Evolutionary conservation across 2,797 vertebrate species (phyloP), one percentile per base, ranked within the genome.

Genomic region (Euphonia xanthogaster): DNA sequence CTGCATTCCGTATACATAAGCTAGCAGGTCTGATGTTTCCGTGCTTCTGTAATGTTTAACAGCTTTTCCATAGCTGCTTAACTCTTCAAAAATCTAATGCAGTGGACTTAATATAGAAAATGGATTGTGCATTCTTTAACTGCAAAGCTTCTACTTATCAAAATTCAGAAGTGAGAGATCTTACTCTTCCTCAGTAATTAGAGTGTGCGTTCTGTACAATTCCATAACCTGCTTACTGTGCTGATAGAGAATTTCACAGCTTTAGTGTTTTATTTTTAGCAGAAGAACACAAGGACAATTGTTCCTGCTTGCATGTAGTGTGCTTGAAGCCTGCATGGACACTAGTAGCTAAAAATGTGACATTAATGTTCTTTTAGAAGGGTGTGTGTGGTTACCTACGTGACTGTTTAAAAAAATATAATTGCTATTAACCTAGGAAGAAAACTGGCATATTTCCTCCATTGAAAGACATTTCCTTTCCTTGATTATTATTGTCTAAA

Each of bases 211-310:
- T 87, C 66, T 81, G 42, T 66, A 81, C 50, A 66, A 23, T 54
- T 88, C 37, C 18, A 62, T 40, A 92, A n/a, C 74, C 55, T 81
- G 47, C 70, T 72, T 90, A 71, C 48, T 78, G 22, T 87, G 48
- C 37, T 39, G 45, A 45, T 65, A 47, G 0, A 54, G 63, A 45
- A 61, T 83, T 76, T 63, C 44, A 54, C 72, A 82, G 53, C 16
- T 92, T 71, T 67, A 57, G 20, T 18, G 1, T 75, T 86, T 25
- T 67, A 65, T 93, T 91, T 92, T 91, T 94, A 88, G 75, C 44
- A 33, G 57, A 80, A 71, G 10, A 89, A n/a, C 57, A 74, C 22
- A 68, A 67, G 50, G 42, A 20, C 48, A 42, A 1, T 89, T 91
- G 42, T 88, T 92, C 14, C 23, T 87, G 24, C 7, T 1, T 61